Base-by-base conservation (phyloP, 2,797 vertebrate genomes). In the Gallinago solitaria region DNA sequence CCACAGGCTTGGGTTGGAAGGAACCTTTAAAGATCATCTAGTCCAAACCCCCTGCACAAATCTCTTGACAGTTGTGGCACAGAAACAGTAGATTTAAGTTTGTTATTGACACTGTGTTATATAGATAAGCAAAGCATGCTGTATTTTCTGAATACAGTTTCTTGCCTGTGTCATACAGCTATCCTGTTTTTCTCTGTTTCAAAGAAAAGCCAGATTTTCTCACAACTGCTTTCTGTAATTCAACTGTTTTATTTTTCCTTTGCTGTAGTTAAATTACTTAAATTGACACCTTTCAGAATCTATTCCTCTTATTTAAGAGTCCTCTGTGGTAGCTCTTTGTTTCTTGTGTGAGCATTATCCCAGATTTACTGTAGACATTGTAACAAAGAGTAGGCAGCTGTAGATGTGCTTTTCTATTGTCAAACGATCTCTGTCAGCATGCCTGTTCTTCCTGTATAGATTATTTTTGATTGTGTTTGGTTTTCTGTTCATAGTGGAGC, bases 241-340 rank as follows among this genome's bases (percentile, higher is more conserved):
- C 48, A 86, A 90, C 25, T 87, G 67, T 81, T 98, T 97, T 92
- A 75, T 81, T 95, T 96, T 96, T 95, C 64, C 76, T 97, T 97
- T 93, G 28, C 69, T 86, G 30, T 75, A 89, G 92, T 95, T 92
- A 89, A 97, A 94, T 83, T 89, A 90, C 82, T 95, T 88, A 94
- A 82, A 94, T 83, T 92, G 87, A 97, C 91, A 97, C 68, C 83
- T 97, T 97, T 97, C 94, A 96, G 82, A 92, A 89, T 93, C 76
- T 82, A 37, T 89, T 96, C 85, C 59, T 96, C 83, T 86, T 86
- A 23, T 94, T 89, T 92, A 97, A 94, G 86, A 81, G 54, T 94
- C 63, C 86, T 87, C 57, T 96, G 83, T 76, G 81, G 70, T 91
- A 50, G 11, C 86, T 89, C 90, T 97, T 98, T 96, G 93, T 97